Conservation (phyloP, 2,797 vertebrate species). For the Cuniculus paca region DNA sequence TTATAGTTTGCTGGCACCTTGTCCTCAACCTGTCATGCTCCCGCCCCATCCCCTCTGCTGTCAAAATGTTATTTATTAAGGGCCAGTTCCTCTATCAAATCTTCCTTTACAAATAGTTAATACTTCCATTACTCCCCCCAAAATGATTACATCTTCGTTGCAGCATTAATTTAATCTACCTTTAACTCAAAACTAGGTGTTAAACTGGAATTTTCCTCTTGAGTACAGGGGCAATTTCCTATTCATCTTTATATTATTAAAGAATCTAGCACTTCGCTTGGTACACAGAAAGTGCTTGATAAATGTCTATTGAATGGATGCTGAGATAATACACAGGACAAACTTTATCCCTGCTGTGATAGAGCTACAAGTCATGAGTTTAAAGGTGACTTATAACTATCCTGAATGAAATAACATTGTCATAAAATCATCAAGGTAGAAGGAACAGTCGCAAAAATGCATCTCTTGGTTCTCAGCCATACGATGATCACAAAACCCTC, state of each 20-base stretch:
- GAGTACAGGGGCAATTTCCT: neutral
- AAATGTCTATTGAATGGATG: neutral
- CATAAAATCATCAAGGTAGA: conserved; percentile 41
- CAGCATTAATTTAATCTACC: neutral
- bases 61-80: neutral
- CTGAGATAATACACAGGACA: neutral
- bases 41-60: neutral
- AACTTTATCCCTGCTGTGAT: neutral
- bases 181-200: neutral
- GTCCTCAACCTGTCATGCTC: neutral
- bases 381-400: neutral
- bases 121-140: neutral
- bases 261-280: neutral
- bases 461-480: conserved; percentile 28
- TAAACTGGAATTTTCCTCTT: conserved; percentile 9
- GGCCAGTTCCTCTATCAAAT: neutral
- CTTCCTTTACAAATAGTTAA: neutral
- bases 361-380: neutral
- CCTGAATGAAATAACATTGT: neutral
- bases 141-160: neutral
- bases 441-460: neutral
- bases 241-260: neutral
- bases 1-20: neutral
- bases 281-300: neutral
- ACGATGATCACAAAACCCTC: neutral